Percentiles rank a stretch among this genome's conserved stretches.
Evolutionary conservation across 2,797 vertebrate species (phyloP).

Genomic region (Siniperca scherzeri): DNA sequence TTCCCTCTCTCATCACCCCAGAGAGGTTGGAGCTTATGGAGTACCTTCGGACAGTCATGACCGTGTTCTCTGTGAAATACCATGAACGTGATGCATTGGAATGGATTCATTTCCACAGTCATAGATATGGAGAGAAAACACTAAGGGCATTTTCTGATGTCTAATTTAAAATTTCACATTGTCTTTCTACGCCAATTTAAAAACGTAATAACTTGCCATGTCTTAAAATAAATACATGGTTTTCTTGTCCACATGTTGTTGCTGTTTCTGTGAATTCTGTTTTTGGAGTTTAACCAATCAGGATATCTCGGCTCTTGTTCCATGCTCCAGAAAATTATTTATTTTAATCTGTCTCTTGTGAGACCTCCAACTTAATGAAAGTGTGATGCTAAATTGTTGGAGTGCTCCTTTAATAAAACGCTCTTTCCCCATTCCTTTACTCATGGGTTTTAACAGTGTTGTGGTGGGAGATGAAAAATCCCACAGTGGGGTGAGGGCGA

Average conservation of each 20-base stretch:
- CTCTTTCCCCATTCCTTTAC: background rate
- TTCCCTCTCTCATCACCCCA: constrained; percentile 64
- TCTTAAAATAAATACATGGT: background rate
- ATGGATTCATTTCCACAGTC: background rate
- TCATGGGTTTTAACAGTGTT: background rate
- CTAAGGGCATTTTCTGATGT: background rate
- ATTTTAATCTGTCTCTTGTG: background rate
- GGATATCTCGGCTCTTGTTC: background rate
- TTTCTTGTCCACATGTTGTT: background rate
- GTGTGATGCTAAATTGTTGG: background rate
- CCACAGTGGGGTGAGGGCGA: background rate
- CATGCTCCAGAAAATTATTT: no score
- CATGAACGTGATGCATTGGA: background rate
- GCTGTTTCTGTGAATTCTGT: background rate
- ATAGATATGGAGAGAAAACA: background rate
- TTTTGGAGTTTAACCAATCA: background rate
- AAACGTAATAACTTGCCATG: background rate
- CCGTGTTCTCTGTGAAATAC: constrained; percentile 83
- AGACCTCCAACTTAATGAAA: background rate
- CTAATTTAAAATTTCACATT: background rate
- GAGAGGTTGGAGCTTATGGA: constrained; percentile 79
- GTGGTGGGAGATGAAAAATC: background rate
- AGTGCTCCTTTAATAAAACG: background rate
- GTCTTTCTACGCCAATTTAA: fast-evolving
- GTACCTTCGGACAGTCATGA: constrained; percentile 96